Evolutionary conservation across 2,888 invertebrate species (phyloP).

Genomic region (Andrena bicolor): DNA sequence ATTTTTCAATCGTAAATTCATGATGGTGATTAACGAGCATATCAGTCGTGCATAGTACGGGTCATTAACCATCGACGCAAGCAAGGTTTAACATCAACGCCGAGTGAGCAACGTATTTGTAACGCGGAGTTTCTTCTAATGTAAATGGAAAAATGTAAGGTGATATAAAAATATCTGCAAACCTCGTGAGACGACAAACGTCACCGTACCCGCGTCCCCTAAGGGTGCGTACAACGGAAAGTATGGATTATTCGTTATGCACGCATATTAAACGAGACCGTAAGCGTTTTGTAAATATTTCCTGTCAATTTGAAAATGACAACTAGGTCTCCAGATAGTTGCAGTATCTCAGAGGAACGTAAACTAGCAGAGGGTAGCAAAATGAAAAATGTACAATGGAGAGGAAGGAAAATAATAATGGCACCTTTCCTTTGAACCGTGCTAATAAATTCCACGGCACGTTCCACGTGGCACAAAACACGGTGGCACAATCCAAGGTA

Average conservation of each 20-base stretch:
- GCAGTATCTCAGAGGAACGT: not conserved
- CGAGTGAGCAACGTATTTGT: constrained; percentile 14
- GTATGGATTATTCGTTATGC: not conserved
- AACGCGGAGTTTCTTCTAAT: constrained; percentile 16
- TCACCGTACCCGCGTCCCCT: too few relatives aligned
- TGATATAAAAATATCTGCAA: constrained; percentile 7
- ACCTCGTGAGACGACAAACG: not conserved
- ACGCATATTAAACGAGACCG: not conserved
- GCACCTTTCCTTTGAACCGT: not conserved
- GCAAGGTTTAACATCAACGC: constrained; percentile 50
- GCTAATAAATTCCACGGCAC: constrained; percentile 50
- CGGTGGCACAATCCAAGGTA: constrained; percentile 39
- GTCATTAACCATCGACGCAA: constrained; percentile 66
- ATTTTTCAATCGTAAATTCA: constrained; percentile 73
- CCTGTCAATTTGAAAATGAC: not conserved
- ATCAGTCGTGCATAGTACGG: constrained; percentile 50
- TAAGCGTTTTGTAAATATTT: constrained; percentile 17
- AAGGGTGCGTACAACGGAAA: not conserved
- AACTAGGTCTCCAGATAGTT: not conserved
- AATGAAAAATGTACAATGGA: not conserved
- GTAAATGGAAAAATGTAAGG: too few relatives aligned
- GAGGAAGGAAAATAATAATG: not conserved
- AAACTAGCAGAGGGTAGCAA: not conserved
- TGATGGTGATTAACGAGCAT: constrained; percentile 72
- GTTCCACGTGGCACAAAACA: constrained; percentile 3